Evolutionary conservation across 2,797 vertebrate genomes (phyloP).

Genomic region (Poeciliopsis turneri): DNA sequence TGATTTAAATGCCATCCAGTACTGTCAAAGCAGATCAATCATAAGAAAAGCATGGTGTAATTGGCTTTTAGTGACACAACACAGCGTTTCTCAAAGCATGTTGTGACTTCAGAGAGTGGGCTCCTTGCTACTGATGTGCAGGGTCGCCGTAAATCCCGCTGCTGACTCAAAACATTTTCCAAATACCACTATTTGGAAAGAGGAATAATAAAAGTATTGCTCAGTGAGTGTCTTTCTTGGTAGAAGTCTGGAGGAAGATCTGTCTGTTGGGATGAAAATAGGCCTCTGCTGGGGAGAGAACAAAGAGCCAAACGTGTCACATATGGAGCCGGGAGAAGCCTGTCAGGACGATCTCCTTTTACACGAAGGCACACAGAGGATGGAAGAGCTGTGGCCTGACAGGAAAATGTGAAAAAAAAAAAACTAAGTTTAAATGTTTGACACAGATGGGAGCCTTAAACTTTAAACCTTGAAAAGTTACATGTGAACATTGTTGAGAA

Average conservation of each 20-base stretch:
- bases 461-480: slow-evolving; percentile 28
- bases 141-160: slow-evolving; percentile 57
- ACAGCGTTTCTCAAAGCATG: slow-evolving; percentile 79
- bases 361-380: slow-evolving; percentile 56
- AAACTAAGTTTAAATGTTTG: slow-evolving; percentile 33
- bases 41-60: slow-evolving; percentile 79
- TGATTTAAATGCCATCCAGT: slow-evolving; percentile 80
- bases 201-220: slow-evolving; percentile 63
- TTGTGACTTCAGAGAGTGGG: slow-evolving; percentile 67
- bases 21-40: slow-evolving; percentile 82
- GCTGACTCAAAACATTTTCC: slow-evolving; percentile 76
- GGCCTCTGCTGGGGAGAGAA: slow-evolving; percentile 62
- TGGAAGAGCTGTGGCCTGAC: slow-evolving; percentile 36
- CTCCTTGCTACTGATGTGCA: slow-evolving; percentile 53
- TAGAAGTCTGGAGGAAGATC: slow-evolving; percentile 49
- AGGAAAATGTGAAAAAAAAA: slow-evolving; percentile 37
- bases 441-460: slow-evolving; percentile 23
- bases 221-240: slow-evolving; percentile 54
- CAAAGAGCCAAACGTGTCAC: slow-evolving; percentile 75
- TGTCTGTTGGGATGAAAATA: slow-evolving; percentile 64
- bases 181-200: slow-evolving; percentile 54
- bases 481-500: neutral
- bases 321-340: slow-evolving; percentile 54
- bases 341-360: slow-evolving; percentile 67
- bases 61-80: slow-evolving; percentile 84